Conservation (phyloP, 1,140 invertebrate species). For the Ylistrum balloti region DNA sequence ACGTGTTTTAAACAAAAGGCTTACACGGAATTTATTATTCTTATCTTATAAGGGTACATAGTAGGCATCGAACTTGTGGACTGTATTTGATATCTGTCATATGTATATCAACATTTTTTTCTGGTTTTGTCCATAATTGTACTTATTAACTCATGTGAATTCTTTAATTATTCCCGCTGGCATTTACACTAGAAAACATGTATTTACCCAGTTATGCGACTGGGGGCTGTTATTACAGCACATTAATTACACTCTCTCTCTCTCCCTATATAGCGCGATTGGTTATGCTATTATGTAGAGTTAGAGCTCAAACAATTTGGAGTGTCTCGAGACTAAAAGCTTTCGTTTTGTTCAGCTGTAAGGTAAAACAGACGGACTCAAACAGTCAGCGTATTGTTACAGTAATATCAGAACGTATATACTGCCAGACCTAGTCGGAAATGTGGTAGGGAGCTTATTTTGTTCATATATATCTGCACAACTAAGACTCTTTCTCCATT, state of each 20-base stretch:
- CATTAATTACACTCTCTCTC: neutral
- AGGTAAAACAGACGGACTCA: neutral
- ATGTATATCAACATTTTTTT: neutral
- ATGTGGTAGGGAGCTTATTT: conserved; percentile 4
- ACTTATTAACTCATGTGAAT: neutral
- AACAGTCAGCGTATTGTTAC: neutral
- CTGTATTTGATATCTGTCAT: neutral
- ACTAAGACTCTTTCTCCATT: conserved; percentile 8
- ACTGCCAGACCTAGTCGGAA: neutral
- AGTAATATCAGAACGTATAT: neutral
- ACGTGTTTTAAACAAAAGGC: no score
- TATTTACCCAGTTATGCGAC: neutral
- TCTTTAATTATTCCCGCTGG: neutral
- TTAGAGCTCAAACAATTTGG: neutral
- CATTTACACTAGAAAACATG: neutral
- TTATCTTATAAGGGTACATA: no score
- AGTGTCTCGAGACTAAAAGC: neutral
- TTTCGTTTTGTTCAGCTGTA: neutral
- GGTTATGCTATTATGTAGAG: neutral
- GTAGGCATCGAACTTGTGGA: no score
- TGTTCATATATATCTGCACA: neutral
- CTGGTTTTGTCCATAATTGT: neutral
- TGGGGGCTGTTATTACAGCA: neutral
- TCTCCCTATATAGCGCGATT: neutral
- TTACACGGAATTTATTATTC: neutral